Base-by-base conservation (phyloP, 1,140 invertebrate species). In the Homalodisca vitripennis region DNA sequence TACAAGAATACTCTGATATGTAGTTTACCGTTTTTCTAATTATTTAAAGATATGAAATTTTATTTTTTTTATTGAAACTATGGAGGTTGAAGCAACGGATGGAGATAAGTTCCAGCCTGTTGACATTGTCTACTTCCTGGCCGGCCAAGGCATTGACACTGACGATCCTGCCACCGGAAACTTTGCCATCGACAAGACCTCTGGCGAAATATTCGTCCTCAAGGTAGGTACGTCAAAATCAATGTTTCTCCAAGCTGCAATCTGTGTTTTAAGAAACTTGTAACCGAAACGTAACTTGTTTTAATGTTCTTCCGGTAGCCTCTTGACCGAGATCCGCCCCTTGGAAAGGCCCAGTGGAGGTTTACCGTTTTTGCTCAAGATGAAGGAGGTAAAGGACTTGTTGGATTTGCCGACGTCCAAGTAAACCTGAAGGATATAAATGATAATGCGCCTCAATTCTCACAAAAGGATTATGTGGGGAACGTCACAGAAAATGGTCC, bases 361-460 rank as follows among this genome's bases (percentile, higher is more conserved):
- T 98, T 99, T 80, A 98, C 97, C 3, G 96, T 98, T 2, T 97
- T 97, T 77, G 96, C 95, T 55, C 93, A 96, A 80, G 96, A 98
- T 78, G 95, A 98, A 83, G 93, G 93, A 1, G 94, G 94, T 34
- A 93, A 95, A 81, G 94, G 94, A 47, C 84, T 97, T 0, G 94
- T 97, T 10, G 96, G 97, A 46, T 98, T 98, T 78, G 94, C 95
- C 14, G 95, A 98, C 80, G 95, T 99, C 2, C 93, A 98, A 84
- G 94, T 98, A 65, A 96, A 95, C 80, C 86, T 98, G 1, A 94
- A 95, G 78, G 97, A 98, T 78, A 96, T 98, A 76, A 99, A 99
- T 81, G 97, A 99, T 81, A 99, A 99, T 80, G 89, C 92, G 13
- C 98, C 98, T 1, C 89, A 94, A 71, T 99, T 99, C 83, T 93